Evolutionary conservation across 2,888 invertebrate species (phyloP), one percentile per base, ranked within the genome.

Genomic region (Leucoptera coffeella): DNA sequence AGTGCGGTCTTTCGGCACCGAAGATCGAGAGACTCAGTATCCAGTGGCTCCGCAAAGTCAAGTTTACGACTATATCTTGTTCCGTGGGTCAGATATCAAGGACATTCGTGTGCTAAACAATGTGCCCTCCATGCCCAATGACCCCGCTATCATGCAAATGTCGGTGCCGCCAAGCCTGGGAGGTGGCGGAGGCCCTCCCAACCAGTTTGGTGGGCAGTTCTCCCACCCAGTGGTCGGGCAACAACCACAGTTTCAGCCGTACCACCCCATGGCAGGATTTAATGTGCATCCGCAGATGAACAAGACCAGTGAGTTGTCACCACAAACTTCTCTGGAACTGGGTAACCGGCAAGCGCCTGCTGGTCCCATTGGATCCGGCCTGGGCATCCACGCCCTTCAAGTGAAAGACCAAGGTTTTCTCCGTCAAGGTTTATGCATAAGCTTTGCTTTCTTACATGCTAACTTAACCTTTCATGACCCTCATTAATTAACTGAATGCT

Each of bases 1-100:
- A 97, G 99, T 99, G 37, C 83, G 94, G 41, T 97, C 97, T 7
- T 99, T 95, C 75, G 99, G 99, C 29, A 99, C 99, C 20, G 99
- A 99, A 69, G 95, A 97, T 53, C 78, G 99, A 25, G 93, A 94
- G 44, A 90, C 95, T 4, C 89, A 91, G 50, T 89, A 86, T 52
- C 93, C 93, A 33, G 94, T 99, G 29, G 90, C 95, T 27, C 91
- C 95, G 12, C 88, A 96, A 58, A 93, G 91, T 67, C 96, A 99
- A 62, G 87, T 97, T 29, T 99, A 96, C 60, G 97, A 99, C 55
- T 99, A 95, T 65, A 99, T 99, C 47, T 78, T 99, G 41, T 99
- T 99, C 71, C 81, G 96, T 39, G 97, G 97, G 24, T 85, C 91
- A 37, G 99, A 99, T 60, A 99, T 99, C 50, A 99, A 99, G 73